phyloP scores from a whole-genome alignment of 1,140 invertebrate species.

The Ceratoteleas bidentatus region DNA sequence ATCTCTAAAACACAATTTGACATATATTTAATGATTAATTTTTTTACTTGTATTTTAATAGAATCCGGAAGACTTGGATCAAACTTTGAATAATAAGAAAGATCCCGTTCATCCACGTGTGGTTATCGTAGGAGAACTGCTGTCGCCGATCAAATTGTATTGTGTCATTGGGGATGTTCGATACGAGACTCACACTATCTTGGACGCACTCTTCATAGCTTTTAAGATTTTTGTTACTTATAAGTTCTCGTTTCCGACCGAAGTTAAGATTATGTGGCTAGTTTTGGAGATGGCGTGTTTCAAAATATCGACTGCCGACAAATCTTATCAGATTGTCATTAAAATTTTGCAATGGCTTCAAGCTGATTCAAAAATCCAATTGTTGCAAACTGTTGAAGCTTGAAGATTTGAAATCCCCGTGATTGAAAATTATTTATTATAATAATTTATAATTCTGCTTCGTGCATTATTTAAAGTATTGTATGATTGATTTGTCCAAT shows the following conservation, averaged over 20 bases:
- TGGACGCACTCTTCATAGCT: constrained; percentile 1
- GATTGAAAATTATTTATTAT: neutral
- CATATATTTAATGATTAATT: neutral
- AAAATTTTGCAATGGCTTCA: constrained; percentile 23
- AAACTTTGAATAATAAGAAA: neutral
- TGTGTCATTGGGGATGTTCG: constrained; percentile 5
- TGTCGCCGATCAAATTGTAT: constrained; percentile 4
- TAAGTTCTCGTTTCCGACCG: constrained; percentile 3
- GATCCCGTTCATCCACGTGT: constrained; percentile 9
- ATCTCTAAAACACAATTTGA: neutral
- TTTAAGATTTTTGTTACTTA: constrained; percentile 2
- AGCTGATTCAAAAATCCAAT: constrained; percentile 1
- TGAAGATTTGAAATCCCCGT: neutral
- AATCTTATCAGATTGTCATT: constrained; percentile 6
- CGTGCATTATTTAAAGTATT: neutral
- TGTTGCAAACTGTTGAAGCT: neutral
- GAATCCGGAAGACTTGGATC: too few relatives aligned
- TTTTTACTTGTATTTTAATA: too few relatives aligned
- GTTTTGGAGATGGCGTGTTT: constrained; percentile 18
- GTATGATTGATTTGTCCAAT: neutral
- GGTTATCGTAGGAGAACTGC: constrained; percentile 2
- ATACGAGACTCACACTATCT: neutral
- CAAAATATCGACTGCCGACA: neutral
- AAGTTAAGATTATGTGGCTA: constrained; percentile 1
- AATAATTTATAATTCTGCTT: neutral